Base-by-base conservation (phyloP, 1,140 invertebrate species). In the Bombus turneri region DNA sequence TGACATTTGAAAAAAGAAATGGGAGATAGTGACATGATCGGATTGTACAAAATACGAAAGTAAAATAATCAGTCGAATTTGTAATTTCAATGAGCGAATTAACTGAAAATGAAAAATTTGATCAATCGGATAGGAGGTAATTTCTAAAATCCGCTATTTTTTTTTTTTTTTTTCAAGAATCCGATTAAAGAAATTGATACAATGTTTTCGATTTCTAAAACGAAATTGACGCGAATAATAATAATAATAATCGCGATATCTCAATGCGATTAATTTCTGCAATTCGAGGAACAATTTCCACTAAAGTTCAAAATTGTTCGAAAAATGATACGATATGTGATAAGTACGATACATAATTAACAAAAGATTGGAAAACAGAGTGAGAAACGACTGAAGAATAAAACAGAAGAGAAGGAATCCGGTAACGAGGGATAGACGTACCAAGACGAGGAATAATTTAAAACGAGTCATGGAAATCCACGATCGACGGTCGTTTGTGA, bases 391-490 rank as follows among this genome's bases (percentile, higher is more conserved):
- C 22, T 12, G 34, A 25, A 1, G 12, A 39, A n/a, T 13, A n/a
- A 73, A 31, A 28, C 2, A 1, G 34, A 18, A 3, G 31, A 71
- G 15, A 1, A 31, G 39, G 41, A 31, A 1, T 9, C 13, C 12
- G n/a, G 74, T 39, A 76, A 76, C 41, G 71, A 31, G 71, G 53
- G n/a, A 53, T 25, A 31, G 15, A 25, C n/a, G 73, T 71, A 71
- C 37, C 39, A 43, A n/a, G 41, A 43, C 39, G 53, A 76, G 25
- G 53, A 76, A 76, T 76, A 76, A 76, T 59, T 59, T 59, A 28
- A 76, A 76, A 76, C 53, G 74, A 76, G 74, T 39, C 22, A 59
- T 76, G 74, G 74, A 76, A 76, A 76, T 76, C 6, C 74, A 12
- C 6, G 53, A 76, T 76, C 74, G 74, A 59, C 53, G 74, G 53